Evolutionary conservation across 2,797 vertebrate genomes (phyloP), one percentile per base, ranked within the genome.

Genomic region (Echiichthys vipera): DNA sequence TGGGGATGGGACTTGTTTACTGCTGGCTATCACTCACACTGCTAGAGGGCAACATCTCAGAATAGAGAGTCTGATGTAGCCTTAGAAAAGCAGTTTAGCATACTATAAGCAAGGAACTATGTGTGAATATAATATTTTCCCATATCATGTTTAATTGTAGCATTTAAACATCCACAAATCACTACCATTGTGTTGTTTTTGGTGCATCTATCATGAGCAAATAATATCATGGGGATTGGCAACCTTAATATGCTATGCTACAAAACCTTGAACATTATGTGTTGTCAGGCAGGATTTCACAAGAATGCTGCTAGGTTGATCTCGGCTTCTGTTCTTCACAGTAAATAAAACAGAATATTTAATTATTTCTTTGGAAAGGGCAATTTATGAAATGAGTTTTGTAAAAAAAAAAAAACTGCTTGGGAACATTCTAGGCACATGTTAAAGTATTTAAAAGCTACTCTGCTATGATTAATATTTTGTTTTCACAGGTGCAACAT

Each of bases 1-100:
- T 75, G 79, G 54, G 65, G 71, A 72, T 76, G 67, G 70, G 46
- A 66, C 78, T 80, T 78, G 81, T 89, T 90, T 88, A 90, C 74
- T 51, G 68, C 71, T 80, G 80, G 67, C 77, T 67, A 77, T 85
- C 59, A 72, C 51, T 85, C 77, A 74, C 45, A 37, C 71, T 24
- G 74, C 78, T 70, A 49, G 77, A 17, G 20, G 81, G 79, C 68
- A 74, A 47, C 65, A 65, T 77, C 76, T 69, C 43, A 59, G 49
- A 79, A 77, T 34, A 74, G 45, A 85, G 47, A 78, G 67, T 47
- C 46, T 13, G 27, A 51, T 65, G 53, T 40, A 46, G 34, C 14
- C 34, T 12, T 36, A 81, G 17, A 53, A 65, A 46, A 27, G 37
- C 34, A 65, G 7, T 67, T 76, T 55, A 39, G 12, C 22, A 55